Percentiles rank a stretch among this genome's conserved stretches.
Conservation (phyloP, 2,797 vertebrate genomes). For the Pipistrellus pygmaeus region DNA sequence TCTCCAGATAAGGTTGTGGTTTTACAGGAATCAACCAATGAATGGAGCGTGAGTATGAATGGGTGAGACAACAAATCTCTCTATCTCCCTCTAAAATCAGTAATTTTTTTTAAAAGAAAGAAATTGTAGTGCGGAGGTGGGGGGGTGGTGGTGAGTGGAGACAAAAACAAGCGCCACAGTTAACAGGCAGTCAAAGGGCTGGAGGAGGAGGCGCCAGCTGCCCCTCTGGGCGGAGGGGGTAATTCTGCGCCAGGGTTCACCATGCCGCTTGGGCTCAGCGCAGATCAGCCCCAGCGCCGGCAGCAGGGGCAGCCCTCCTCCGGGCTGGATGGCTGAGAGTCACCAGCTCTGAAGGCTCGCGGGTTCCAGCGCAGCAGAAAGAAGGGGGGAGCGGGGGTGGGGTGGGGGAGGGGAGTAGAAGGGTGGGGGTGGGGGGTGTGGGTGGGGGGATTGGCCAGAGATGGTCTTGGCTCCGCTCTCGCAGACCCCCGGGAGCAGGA, state of each 20-base stretch:
- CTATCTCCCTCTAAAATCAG: background rate
- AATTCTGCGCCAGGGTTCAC: background rate
- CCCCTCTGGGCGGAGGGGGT: background rate
- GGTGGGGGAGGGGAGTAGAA: too few species aligned
- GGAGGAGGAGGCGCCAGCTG: rapidly evolving
- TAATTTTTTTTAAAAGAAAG: background rate
- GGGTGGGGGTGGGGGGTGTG: too few species aligned
- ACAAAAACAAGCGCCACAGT: background rate
- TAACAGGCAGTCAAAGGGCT: background rate
- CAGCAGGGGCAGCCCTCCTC: background rate
- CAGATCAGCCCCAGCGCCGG: background rate
- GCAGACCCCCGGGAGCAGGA: background rate
- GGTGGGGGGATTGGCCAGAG: background rate
- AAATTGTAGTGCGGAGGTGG: background rate
- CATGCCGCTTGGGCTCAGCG: background rate
- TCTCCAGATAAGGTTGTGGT: background rate
- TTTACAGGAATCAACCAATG: background rate
- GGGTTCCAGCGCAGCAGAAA: background rate
- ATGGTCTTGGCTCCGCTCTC: rapidly evolving
- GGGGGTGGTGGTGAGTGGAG: too few species aligned
- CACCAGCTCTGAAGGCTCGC: rapidly evolving
- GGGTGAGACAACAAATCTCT: background rate
- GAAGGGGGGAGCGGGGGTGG: background rate
- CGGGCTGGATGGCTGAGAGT: background rate
- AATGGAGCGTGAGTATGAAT: background rate